phyloP scores from a whole-genome alignment of 2,113 vertebrate genomes.

The Tragulus kanchil region DNA sequence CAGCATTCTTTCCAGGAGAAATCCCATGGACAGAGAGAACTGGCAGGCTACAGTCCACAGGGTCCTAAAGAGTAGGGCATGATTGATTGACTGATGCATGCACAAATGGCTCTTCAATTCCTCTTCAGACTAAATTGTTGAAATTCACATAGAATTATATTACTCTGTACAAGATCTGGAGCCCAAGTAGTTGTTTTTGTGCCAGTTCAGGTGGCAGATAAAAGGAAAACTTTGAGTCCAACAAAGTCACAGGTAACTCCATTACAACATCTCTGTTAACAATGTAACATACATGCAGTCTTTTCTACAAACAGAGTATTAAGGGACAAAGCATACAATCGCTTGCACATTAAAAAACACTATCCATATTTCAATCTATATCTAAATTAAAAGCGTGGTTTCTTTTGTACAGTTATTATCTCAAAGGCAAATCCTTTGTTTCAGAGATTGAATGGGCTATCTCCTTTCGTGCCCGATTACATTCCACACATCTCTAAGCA shows the following conservation, averaged over 20 bases:
- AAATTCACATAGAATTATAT: background rate
- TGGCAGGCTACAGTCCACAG: background rate
- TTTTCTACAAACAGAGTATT: background rate
- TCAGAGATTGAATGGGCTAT: conserved; percentile 63
- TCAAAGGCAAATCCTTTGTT: conserved; percentile 65
- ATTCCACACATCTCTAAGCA: conserved; percentile 29
- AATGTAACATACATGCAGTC: background rate
- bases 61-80: background rate
- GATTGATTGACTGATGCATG: background rate
- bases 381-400: background rate
- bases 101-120: background rate
- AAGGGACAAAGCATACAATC: background rate
- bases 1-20: background rate
- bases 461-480: conserved; percentile 46
- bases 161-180: background rate
- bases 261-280: no score
- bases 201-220: background rate
- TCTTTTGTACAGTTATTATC: background rate
- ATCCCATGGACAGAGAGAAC: background rate
- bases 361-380: background rate
- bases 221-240: background rate
- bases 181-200: background rate
- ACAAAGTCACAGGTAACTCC: background rate
- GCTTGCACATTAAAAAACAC: background rate
- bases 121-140: background rate